Percentiles rank a stretch among this genome's conserved stretches.
Conservation (phyloP, 2,113 vertebrate species). For the Muntiacus reevesi region DNA sequence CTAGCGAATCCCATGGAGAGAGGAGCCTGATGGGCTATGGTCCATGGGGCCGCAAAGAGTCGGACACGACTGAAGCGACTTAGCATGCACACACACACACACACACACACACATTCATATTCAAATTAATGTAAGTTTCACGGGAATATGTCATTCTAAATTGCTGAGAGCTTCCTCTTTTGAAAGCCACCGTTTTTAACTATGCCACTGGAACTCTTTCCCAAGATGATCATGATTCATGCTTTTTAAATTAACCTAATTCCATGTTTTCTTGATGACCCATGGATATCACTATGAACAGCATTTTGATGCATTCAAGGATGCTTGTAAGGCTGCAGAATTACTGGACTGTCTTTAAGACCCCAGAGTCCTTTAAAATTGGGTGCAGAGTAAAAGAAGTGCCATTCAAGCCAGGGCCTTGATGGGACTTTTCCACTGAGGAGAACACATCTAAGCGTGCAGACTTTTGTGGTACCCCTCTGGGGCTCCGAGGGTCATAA, state of each 20-base stretch:
- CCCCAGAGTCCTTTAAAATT: background rate
- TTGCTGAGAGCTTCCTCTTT: background rate
- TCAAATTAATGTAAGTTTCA: background rate
- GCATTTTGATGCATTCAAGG: background rate
- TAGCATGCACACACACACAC: background rate
- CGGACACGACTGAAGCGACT: fast-evolving
- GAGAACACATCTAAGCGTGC: background rate
- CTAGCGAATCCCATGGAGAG: background rate
- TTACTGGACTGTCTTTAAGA: background rate
- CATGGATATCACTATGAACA: background rate
- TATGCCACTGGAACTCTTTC: background rate
- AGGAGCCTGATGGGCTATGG: background rate
- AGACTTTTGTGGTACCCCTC: background rate
- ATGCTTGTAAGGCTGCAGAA: background rate
- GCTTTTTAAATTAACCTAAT: background rate
- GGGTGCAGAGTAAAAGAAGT: background rate
- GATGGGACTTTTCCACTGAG: background rate
- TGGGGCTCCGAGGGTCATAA: background rate
- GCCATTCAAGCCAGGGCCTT: background rate
- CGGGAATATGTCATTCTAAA: background rate
- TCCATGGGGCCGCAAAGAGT: background rate
- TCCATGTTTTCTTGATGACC: background rate
- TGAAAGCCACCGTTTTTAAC: background rate
- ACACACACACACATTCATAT: background rate
- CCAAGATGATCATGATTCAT: background rate